Conservation (phyloP, 2,113 vertebrate species). For the Paedocypris sp. region DNA sequence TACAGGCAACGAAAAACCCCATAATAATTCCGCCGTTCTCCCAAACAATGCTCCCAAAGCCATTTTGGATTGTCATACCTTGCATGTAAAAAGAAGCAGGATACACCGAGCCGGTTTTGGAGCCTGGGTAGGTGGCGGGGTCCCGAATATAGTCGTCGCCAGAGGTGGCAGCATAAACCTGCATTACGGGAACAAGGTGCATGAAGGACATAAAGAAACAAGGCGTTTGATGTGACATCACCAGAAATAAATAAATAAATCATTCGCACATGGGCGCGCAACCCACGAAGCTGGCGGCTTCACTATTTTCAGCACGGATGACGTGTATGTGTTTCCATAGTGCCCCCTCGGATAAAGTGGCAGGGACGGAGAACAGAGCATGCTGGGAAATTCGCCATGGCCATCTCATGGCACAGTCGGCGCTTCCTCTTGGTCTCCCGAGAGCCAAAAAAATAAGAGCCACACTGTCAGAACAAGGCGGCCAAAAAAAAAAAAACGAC, state of each 20-base stretch:
- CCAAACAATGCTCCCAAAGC: no score
- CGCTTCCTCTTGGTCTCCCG: slow-evolving; percentile 57
- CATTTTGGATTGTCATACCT: no score
- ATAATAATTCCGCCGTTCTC: no score
- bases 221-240: background rate
- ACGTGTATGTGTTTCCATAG: slow-evolving; percentile 37
- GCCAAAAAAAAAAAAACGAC: no score
- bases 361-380: slow-evolving; percentile 58
- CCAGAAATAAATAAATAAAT: background rate
- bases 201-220: slow-evolving; percentile 1
- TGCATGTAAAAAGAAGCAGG: slow-evolving; percentile 88
- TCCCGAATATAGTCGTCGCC: slow-evolving; percentile 88
- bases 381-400: slow-evolving; percentile 60
- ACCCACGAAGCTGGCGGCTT: slow-evolving; percentile 12
- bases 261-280: background rate
- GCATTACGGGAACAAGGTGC: slow-evolving; percentile 27
- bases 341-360: slow-evolving; percentile 36
- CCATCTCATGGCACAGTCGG: slow-evolving; percentile 61
- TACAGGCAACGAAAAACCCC: no score
- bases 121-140: slow-evolving; percentile 68
- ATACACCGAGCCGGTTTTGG: slow-evolving; percentile 78
- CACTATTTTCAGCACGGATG: slow-evolving; percentile 19
- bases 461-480: slow-evolving; percentile 24
- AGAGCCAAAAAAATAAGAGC: slow-evolving; percentile 54
- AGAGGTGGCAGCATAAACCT: slow-evolving; percentile 93